These are phyloP conservation scores for Paraplagusia blochii DNA, from an alignment of 2,113 vertebrate species.

Conservation along the genomic window DNA sequence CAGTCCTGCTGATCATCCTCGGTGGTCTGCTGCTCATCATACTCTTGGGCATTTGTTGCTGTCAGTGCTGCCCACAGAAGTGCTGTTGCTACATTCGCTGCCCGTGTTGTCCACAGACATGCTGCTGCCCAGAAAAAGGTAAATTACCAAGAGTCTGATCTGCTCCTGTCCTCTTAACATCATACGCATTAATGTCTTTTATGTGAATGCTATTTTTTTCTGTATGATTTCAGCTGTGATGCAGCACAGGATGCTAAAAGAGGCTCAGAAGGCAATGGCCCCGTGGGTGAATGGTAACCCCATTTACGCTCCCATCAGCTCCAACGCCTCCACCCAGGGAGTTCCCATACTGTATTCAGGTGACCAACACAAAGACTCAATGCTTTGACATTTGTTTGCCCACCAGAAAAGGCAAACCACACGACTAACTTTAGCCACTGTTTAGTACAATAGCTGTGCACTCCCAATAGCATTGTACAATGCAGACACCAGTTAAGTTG, in stretches of 20 bases:
- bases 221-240: conserved; percentile 78
- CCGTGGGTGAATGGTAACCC: conserved; percentile 87
- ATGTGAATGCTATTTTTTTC: too few species aligned
- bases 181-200: too few species aligned
- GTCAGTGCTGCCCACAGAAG: conserved; percentile 94
- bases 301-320: conserved; percentile 76
- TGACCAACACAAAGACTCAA: conserved; percentile 25
- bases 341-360: conserved; percentile 83
- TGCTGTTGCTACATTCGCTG: conserved; percentile 96
- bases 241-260: conserved; percentile 82
- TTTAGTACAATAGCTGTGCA: too few species aligned
- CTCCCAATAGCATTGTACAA: too few species aligned
- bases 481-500: too few species aligned
- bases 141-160: neutral
- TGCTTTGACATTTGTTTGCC: neutral
- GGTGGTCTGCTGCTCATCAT: conserved; percentile 84
- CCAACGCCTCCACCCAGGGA: conserved; percentile 82
- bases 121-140: conserved; percentile 97
- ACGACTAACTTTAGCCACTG: too few species aligned
- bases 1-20: conserved; percentile 85
- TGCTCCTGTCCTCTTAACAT: too few species aligned
- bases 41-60: conserved; percentile 89
- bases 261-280: conserved; percentile 76
- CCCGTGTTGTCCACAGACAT: conserved; percentile 88
- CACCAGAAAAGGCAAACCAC: neutral